Evolutionary conservation across 2,113 vertebrate species (phyloP).

Genomic region (Spizaetus ornatus): DNA sequence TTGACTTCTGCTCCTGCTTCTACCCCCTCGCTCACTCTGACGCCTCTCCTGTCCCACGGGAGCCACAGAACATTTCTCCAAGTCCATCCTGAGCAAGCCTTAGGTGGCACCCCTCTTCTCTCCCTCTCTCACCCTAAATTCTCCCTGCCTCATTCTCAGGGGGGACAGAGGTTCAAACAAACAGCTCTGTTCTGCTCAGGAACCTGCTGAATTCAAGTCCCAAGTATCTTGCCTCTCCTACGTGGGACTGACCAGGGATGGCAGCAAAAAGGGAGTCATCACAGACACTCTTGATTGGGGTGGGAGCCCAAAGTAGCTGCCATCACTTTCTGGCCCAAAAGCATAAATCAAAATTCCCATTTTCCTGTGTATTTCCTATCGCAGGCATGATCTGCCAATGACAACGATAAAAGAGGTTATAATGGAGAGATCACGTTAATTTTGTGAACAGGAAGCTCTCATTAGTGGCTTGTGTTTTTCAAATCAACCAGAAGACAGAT

Average conservation of each 20-base stretch:
- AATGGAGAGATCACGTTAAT: not conserved
- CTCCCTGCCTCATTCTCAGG: not conserved
- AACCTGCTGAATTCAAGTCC: not conserved
- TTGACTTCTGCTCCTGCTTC: not conserved
- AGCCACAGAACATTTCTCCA: not conserved
- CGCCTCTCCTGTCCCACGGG: not conserved
- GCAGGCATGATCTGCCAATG: not conserved
- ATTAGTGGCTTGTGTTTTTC: not conserved
- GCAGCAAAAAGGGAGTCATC: not conserved
- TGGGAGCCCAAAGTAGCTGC: not conserved
- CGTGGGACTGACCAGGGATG: not conserved
- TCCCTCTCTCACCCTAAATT: not conserved
- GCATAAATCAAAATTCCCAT: not conserved
- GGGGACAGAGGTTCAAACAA: not conserved
- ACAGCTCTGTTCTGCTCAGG: not conserved
- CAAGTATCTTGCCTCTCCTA: not conserved
- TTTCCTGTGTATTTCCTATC: not conserved
- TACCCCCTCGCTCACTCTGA: fast-evolving
- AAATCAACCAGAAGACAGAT: not conserved
- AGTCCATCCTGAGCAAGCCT: not conserved
- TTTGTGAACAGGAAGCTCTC: not conserved
- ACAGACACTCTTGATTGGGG: fast-evolving
- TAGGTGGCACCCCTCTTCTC: not conserved
- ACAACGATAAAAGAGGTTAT: not conserved
- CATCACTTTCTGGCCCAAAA: not conserved